Evolutionary conservation across 1,140 invertebrate genomes (phyloP), one percentile per base, ranked within the genome.

Genomic region (Zaprionus camerounensis): DNA sequence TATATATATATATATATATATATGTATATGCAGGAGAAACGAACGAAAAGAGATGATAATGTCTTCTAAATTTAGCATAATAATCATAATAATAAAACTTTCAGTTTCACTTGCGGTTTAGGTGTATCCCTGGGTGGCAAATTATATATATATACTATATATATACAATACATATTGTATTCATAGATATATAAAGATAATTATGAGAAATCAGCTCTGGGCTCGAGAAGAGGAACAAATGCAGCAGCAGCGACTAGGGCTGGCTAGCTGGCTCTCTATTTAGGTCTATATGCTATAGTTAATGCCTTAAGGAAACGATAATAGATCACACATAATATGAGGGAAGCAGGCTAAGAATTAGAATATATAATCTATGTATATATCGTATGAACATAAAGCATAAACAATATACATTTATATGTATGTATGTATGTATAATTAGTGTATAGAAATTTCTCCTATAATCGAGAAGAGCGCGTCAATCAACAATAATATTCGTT

Each of bases 241-340:
- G 41, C 41, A 46, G 41, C 41, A 46, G 24, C 24, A 26, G 41
- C 41, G 41, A 46, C n/a, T 46, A 46, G 6, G 13, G 31, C 31
- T 34, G 12, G n/a, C 41, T 34, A 3, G 41, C 41, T 46, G 41
- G 41, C 41, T 46, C 13, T 55, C 26, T 56, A 56, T 28, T n/a
- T 56, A 58, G 31, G 56, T 24, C 20, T 34, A 11, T 55, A n/a
- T 55, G 41, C 41, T 46, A 46, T 17, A 46, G 41, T 46, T 46
- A 46, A 59, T 51, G 55, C 71, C 67, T 73, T 61, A 69, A 57
- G 46, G 59, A 69, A 69, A 69, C 44, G 20, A 73, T 53, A 31
- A 58, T 41, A 62, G 71, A 74, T 74, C 57, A 74, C 71, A 69
- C 57, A 46, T 61, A 69, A 46, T 46, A 46, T 46, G 57, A 74